These are phyloP conservation scores for Bovichtus diacanthus DNA, from an alignment of 2,797 vertebrate genomes.

Conservation along the genomic window DNA sequence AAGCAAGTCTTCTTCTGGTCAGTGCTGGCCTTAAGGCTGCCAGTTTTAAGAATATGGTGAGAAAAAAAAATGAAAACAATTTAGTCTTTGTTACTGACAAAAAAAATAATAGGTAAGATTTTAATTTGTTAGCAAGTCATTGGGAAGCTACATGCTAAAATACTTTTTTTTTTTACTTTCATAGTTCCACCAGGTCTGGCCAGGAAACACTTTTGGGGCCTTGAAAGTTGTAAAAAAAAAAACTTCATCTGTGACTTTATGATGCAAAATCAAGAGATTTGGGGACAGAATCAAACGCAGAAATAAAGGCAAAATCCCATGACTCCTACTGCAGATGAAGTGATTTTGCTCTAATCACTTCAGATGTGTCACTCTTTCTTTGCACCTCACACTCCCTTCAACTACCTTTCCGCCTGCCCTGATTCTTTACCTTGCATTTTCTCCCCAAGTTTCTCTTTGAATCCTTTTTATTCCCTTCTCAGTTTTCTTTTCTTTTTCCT, in stretches of 20 bases:
- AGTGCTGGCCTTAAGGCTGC: constrained; percentile 47
- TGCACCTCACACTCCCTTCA: constrained; percentile 21
- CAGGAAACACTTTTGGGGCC: background rate
- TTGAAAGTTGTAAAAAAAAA: constrained; percentile 1
- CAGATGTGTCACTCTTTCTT: constrained; percentile 33
- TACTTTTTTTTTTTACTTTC: constrained; percentile 4
- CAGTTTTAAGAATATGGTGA: constrained; percentile 9
- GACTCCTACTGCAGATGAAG: constrained; percentile 18
- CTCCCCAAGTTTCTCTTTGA: constrained; percentile 39
- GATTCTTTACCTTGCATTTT: constrained; percentile 54
- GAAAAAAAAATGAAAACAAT: constrained; percentile 3
- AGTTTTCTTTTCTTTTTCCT: constrained; percentile 24
- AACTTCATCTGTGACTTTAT: constrained; percentile 6
- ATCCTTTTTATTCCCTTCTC: constrained; percentile 47
- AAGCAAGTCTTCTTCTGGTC: constrained; percentile 72
- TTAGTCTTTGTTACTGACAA: constrained; percentile 6
- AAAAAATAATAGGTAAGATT: background rate
- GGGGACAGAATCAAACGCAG: constrained; percentile 17
- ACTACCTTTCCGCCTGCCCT: constrained; percentile 16
- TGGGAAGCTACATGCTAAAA: constrained; percentile 12
- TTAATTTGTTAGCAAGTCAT: background rate
- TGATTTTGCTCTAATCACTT: constrained; percentile 51
- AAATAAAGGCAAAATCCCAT: constrained; percentile 21
- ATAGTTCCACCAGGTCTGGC: background rate
- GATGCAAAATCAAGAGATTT: constrained; percentile 7